Percentiles rank a stretch among this genome's conserved stretches.
phyloP scores from a whole-genome alignment of 2,888 invertebrate species.

The Vanessa cardui region DNA sequence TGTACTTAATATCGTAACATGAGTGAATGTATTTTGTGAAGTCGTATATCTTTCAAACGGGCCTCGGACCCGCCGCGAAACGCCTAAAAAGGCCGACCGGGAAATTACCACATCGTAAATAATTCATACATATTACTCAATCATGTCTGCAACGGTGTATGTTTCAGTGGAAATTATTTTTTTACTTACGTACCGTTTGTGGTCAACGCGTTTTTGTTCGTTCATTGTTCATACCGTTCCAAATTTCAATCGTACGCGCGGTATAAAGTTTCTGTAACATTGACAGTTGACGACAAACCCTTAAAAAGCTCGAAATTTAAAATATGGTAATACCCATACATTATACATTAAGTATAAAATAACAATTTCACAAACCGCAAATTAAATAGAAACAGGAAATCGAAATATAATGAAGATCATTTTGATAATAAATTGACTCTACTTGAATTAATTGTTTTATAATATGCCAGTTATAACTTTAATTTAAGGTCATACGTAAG shows the following conservation, averaged over 20 bases:
- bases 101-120: constrained; percentile 78
- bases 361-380: no score
- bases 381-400: no score
- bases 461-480: no score
- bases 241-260: constrained; percentile 24
- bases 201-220: constrained; percentile 55
- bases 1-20: constrained; percentile 25
- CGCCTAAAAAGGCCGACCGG: constrained; percentile 65
- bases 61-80: constrained; percentile 49
- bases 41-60: constrained; percentile 46
- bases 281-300: constrained; percentile 28
- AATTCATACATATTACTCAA: constrained; percentile 80
- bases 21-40: constrained; percentile 39
- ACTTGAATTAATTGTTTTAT: no score
- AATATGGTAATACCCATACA: no score
- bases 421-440: no score
- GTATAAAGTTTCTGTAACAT: constrained; percentile 34
- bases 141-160: constrained; percentile 70
- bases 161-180: constrained; percentile 59
- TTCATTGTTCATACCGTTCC: constrained; percentile 67
- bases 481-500: no score
- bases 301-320: constrained; percentile 8
- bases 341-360: no score
- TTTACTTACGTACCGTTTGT: constrained; percentile 50
- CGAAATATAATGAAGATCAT: no score